Conservation (phyloP, 2,888 invertebrate genomes). For the Gymnosoma rotundatum region DNA sequence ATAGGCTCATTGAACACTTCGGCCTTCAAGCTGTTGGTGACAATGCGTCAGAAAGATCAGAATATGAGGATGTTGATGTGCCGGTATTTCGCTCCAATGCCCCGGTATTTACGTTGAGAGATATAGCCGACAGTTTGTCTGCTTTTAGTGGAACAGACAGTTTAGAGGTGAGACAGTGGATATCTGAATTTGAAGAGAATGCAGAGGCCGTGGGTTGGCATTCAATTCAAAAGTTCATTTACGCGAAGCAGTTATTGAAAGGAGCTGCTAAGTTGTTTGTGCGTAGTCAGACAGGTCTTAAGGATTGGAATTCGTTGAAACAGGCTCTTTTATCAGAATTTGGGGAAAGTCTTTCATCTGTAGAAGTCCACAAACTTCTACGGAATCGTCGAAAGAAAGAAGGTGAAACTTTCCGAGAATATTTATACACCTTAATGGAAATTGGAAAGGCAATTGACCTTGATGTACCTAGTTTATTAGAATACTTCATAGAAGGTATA, state of each 20-base stretch:
- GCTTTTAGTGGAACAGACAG: constrained; percentile 50
- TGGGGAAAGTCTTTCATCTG: constrained; percentile 29
- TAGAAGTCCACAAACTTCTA: constrained; percentile 55
- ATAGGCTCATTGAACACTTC: constrained; percentile 9
- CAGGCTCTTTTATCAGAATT: constrained; percentile 15
- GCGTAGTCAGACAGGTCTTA: constrained; percentile 7
- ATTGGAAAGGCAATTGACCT: constrained; percentile 43
- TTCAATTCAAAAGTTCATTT: constrained; percentile 23
- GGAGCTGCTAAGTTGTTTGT: constrained; percentile 17
- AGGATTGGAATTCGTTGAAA: background rate
- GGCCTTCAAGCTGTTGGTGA: constrained; percentile 5
- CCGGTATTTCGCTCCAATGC: background rate
- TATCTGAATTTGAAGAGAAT: constrained; percentile 17
- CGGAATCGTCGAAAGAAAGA: constrained; percentile 50
- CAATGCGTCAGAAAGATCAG: background rate
- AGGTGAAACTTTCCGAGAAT: constrained; percentile 48
- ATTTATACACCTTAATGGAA: constrained; percentile 59
- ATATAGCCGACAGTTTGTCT: constrained; percentile 57
- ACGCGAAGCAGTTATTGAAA: constrained; percentile 24
- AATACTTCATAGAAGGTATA: constrained; percentile 63
- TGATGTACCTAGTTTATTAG: constrained; percentile 60
- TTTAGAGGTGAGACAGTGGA: constrained; percentile 31
- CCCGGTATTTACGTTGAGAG: constrained; percentile 12
- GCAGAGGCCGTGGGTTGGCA: constrained; percentile 14
- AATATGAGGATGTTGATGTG: background rate